Base-by-base conservation (phyloP, 2,113 vertebrate species). In the Scophthalmus maximus region DNA sequence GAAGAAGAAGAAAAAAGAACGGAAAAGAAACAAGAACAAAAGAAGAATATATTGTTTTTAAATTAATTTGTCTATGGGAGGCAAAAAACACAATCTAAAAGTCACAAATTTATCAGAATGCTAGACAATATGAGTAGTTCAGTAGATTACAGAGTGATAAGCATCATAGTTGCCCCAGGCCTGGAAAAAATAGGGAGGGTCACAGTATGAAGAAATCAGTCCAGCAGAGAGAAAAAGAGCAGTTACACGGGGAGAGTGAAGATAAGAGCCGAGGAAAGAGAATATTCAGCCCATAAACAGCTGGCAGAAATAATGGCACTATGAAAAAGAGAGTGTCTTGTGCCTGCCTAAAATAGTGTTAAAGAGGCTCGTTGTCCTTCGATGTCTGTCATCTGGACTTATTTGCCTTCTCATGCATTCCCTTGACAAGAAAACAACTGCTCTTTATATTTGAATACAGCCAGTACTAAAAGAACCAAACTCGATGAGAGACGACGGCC, bases 81-180 rank as follows among this genome's bases (percentile, higher is more conserved):
- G 10, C 7, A 58, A 82, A 84, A 85, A 88, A 82, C 82, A 75
- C 59, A 78, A 88, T 83, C 83, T 72, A 81, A 78, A 92, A 93
- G 91, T 88, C 78, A 85, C 89, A 89, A 87, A 92, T 92, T 93
- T 84, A 89, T 90, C 74, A 89, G 79, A 90, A 89, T 84, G 87
- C 82, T 78, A 62, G 90, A 82, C 55, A 77, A 93, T 92, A 89
- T 72, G 82, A 88, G 90, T 87, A 84, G 89, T 91, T 93, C 87
- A 91, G 91, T 91, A 92, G 92, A 93, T 92, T 93, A 93, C 74
- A 91, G 86, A 89, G 83, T 86, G 92, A 93, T 92, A 92, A 92
- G 85, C 82, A 70, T 87, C 75, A 79, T 66, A 79, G 68, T 85
- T 83, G 84, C 89, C 90, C 82, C 70, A 66, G 81, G 85, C 83